A percentile compares a stretch with the other conserved stretches of the same genome.
Conservation (phyloP, 23 tunicate species). For the Diplosoma virens region DNA sequence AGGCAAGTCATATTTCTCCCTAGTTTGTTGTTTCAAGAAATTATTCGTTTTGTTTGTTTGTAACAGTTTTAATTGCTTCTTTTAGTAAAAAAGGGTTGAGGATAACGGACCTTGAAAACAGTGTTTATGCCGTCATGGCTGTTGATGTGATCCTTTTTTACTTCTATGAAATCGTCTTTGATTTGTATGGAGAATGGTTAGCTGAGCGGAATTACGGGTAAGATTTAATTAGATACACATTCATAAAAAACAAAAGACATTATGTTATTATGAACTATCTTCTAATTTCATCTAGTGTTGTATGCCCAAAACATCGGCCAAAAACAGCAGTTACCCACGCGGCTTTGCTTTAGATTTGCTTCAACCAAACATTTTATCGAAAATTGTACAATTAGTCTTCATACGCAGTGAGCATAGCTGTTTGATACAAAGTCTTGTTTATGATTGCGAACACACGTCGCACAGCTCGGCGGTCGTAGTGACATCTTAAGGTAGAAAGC, state of each 20-base stretch:
- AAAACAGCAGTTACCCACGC: neutral
- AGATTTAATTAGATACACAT: too few species aligned
- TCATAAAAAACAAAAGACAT: too few species aligned
- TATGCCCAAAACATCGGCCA: too few species aligned
- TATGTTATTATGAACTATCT: too few species aligned
- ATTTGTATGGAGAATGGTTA: neutral
- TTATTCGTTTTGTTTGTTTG: neutral
- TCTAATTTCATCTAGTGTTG: too few species aligned
- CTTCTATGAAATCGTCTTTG: neutral
- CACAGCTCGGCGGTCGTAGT: too few species aligned
- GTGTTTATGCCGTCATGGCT: conserved; percentile 35
- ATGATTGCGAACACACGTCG: too few species aligned
- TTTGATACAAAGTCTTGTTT: too few species aligned
- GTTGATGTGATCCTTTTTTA: conserved; percentile 21
- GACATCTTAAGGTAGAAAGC: too few species aligned
- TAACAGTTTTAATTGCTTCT: neutral
- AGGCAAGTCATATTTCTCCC: neutral
- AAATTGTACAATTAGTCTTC: neutral
- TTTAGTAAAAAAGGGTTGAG: too few species aligned
- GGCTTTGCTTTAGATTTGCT: neutral
- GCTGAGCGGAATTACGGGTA: neutral
- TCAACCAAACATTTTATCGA: neutral
- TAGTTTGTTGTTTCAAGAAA: neutral
- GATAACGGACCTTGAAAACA: conserved; percentile 5
- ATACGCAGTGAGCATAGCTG: too few species aligned